These are phyloP conservation scores for Zeus faber DNA, from an alignment of 2,113 vertebrate genomes.

Conservation along the genomic window DNA sequence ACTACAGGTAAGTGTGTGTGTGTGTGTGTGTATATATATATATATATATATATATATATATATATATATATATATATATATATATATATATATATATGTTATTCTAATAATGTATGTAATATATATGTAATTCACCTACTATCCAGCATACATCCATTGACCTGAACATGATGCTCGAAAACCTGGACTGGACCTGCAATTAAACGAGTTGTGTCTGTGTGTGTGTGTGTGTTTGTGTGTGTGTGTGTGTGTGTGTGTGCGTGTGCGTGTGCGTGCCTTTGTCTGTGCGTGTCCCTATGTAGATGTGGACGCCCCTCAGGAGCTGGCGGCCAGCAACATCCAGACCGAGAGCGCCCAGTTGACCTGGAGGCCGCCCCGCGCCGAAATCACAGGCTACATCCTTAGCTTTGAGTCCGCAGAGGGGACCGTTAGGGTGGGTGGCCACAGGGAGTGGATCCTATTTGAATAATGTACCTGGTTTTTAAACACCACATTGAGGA, in stretches of 20 bases:
- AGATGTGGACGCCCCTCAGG: constrained; percentile 90
- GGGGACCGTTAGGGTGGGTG: constrained; percentile 81
- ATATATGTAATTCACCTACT: no score
- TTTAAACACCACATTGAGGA: no score
- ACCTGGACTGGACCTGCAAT: no score
- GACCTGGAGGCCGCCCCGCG: constrained; percentile 86
- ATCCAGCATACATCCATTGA: no score
- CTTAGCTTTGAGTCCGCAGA: constrained; percentile 87
- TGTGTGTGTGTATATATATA: not conserved
- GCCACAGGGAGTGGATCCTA: not conserved
- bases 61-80: no score
- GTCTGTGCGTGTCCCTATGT: not conserved
- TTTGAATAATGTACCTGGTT: no score
- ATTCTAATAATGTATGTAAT: no score
- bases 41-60: not conserved
- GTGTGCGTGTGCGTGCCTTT: no score
- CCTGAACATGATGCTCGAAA: no score
- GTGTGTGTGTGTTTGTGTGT: not conserved
- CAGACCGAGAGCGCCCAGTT: constrained; percentile 88
- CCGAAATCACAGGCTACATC: constrained; percentile 86
- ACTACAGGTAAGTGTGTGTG: constrained; percentile 80
- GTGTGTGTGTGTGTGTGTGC: not conserved
- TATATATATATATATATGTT: no score
- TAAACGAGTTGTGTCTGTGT: not conserved
- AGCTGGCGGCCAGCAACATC: constrained; percentile 83